Percentiles rank a stretch among this genome's conserved stretches.
Evolutionary conservation across 2,888 invertebrate genomes (phyloP).

Genomic region (Heliconius sara): DNA sequence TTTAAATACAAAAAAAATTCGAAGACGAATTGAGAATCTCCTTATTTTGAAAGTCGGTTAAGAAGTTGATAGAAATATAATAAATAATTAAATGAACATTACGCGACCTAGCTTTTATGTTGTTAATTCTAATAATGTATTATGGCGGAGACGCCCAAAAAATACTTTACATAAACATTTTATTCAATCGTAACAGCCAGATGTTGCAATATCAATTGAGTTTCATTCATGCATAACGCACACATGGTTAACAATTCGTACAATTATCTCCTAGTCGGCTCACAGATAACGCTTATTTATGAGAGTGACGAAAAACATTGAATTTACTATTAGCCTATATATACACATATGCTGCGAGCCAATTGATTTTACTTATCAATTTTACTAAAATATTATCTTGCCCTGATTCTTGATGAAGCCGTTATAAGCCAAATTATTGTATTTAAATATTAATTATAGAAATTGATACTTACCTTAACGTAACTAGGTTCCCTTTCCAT

Average conservation of each 20-base stretch:
- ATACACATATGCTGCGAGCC: constrained; percentile 28
- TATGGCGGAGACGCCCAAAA: neutral
- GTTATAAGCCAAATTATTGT: neutral
- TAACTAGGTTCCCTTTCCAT: neutral
- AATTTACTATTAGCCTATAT: constrained; percentile 28
- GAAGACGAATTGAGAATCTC: too few relatives aligned
- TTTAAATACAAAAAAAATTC: neutral
- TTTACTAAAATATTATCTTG: constrained; percentile 14
- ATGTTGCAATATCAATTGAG: constrained; percentile 57
- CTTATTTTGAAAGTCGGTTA: too few relatives aligned
- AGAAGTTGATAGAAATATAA: neutral
- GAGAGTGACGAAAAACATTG: constrained; percentile 50
- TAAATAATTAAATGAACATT: neutral
- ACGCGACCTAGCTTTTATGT: neutral
- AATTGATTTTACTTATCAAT: constrained; percentile 36
- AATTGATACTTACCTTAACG: neutral
- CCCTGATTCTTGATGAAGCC: neutral
- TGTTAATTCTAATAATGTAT: neutral
- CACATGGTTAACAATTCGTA: constrained; percentile 63
- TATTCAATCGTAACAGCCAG: constrained; percentile 59
- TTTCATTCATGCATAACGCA: constrained; percentile 57
- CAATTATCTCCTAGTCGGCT: constrained; percentile 58
- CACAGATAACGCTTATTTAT: constrained; percentile 51
- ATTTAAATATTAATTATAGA: neutral
- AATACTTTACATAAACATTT: constrained; percentile 46